Evolutionary conservation across 2,113 vertebrate genomes (phyloP).

Genomic region (Elgaria multicarinata): DNA sequence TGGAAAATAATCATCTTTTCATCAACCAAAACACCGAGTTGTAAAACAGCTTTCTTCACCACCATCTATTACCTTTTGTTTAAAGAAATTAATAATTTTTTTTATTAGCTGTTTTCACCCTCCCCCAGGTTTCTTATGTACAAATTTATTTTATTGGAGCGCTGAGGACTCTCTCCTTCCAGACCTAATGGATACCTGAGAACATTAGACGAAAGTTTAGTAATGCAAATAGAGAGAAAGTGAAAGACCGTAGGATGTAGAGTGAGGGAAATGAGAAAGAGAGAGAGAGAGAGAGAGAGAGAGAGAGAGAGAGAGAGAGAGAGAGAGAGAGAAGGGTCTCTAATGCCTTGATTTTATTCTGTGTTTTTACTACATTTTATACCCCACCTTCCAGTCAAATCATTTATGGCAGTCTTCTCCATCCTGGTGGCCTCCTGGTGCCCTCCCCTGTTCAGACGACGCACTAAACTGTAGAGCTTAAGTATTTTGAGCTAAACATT

Average conservation of each 20-base stretch:
- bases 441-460: too few species aligned
- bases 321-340: too few species aligned
- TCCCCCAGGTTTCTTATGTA: background rate
- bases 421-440: too few species aligned
- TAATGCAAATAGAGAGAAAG: background rate
- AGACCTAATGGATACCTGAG: background rate
- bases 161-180: background rate
- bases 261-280: too few species aligned
- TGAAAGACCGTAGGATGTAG: background rate
- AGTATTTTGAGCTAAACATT: too few species aligned
- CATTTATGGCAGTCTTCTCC: too few species aligned
- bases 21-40: constrained; percentile 10
- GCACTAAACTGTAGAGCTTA: too few species aligned
- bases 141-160: background rate
- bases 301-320: too few species aligned
- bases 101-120: background rate
- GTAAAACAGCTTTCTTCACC: background rate
- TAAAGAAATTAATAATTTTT: constrained; percentile 19
- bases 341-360: background rate
- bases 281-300: too few species aligned
- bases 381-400: background rate
- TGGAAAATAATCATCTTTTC: constrained; percentile 32
- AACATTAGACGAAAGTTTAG: background rate
- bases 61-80: background rate
- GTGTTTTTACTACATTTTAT: background rate